Conservation (phyloP, 2,888 invertebrate species). For the Trichopoda pennipes region DNA sequence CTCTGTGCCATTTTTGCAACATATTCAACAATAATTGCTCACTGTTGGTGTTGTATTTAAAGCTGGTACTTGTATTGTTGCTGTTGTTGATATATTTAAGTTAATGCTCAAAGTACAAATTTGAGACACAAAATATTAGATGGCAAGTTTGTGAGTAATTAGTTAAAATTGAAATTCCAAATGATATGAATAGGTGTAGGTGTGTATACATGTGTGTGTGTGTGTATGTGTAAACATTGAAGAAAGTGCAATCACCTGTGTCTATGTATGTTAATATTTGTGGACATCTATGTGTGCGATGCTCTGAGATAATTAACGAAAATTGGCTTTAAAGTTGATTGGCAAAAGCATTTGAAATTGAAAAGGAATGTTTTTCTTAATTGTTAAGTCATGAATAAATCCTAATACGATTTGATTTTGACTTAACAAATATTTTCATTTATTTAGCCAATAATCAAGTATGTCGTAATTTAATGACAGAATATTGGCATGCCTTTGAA, state of each 20-base stretch:
- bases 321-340: constrained; percentile 65
- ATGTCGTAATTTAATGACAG: not conserved
- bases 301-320: constrained; percentile 66
- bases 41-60: not conserved
- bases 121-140: constrained; percentile 58
- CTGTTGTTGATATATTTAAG: constrained; percentile 43
- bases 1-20: not conserved
- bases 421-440: constrained; percentile 46
- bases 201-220: not conserved
- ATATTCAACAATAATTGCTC: too few relatives aligned
- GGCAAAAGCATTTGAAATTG: constrained; percentile 46
- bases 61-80: constrained; percentile 1
- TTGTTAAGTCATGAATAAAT: constrained; percentile 49
- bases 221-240: constrained; percentile 8
- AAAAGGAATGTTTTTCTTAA: constrained; percentile 61
- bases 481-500: not conserved
- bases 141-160: constrained; percentile 64
- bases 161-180: constrained; percentile 66
- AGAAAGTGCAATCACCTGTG: not conserved
- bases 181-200: constrained; percentile 7
- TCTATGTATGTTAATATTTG: not conserved
- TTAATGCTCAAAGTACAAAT: constrained; percentile 58
- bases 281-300: not conserved
- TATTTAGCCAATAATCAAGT: constrained; percentile 47
- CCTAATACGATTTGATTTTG: constrained; percentile 16